Evolutionary conservation across 2,113 vertebrate species (phyloP), one percentile per base, ranked within the genome.

Genomic region (Accipiter virgatus): DNA sequence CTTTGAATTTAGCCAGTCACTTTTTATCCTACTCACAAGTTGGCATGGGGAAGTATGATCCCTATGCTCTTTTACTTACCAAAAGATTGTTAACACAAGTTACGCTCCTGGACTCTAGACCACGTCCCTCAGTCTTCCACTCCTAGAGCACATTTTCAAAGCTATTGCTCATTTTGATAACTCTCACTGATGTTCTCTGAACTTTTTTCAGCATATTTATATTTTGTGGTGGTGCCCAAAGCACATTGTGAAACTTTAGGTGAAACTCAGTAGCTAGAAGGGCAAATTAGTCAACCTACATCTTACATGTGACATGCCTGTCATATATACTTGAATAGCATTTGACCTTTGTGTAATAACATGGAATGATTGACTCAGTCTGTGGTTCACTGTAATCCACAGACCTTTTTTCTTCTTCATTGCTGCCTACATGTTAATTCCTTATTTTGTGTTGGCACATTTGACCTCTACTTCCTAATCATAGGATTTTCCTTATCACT

Each of bases 321-420:
- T 80, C 59, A 63, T 63, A 63, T 15, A 12, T 8, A 63, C 47
- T 81, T 52, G 11, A 94, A 29, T 55, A 71, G 32, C 11, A 59
- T 89, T 89, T 96, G 87, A 91, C 89, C 56, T 96, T 96, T 97
- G 8, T 13, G 31, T 67, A 68, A 61, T 42, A 87, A 16, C 16
- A 42, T 17, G 45, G 70, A 96, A 81, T 10, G 10, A 25, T 6
- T 95, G 61, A 90, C 78, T 85, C 68, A 84, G 58, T 21, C 42
- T 84, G 81, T 84, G 78, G 58, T 55, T 87, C 31, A 31, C 1
- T 65, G 61, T 66, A 89, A 70, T 63, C 47, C 83, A 94, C 68
- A 71, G 81, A 47, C 12, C 45, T 74, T 86, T 55, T 31, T 40
- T 34, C 15, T 91, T 96, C 81, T 87, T 20, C 43, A 42, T 68